A percentile compares a stretch with the other conserved stretches of the same genome.
Conservation (phyloP, 2,888 invertebrate species). For the Tanypteryx hageni region DNA sequence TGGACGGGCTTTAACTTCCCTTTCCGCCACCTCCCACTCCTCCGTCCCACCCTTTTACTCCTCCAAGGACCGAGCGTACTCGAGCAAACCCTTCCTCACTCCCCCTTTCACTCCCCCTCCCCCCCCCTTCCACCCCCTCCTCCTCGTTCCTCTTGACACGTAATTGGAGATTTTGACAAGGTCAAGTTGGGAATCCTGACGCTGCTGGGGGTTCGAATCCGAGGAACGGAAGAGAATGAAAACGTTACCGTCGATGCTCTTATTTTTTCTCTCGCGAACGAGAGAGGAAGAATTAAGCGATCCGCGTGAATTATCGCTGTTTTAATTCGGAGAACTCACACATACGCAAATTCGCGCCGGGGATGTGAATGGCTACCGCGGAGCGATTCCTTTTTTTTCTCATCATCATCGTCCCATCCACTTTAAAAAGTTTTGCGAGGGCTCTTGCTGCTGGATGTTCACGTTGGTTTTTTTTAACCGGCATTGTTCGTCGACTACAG, state of each 20-base stretch:
- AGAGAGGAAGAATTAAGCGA: background rate
- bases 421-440: background rate
- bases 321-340: background rate
- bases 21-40: background rate
- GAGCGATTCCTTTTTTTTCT: background rate
- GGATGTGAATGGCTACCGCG: background rate
- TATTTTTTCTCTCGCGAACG: background rate
- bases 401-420: background rate
- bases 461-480: background rate
- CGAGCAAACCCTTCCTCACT: background rate
- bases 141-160: background rate
- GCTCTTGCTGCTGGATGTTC: background rate
- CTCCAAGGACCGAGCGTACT: background rate
- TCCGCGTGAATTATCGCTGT: conserved; percentile 8
- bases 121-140: too few species aligned
- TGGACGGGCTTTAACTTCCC: background rate
- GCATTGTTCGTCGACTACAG: background rate
- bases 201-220: background rate
- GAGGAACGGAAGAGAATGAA: too few species aligned
- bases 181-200: conserved; percentile 24
- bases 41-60: background rate
- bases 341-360: background rate
- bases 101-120: too few species aligned
- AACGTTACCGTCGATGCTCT: too few species aligned
- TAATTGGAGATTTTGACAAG: conserved; percentile 7